Base-by-base conservation (phyloP, 2,888 invertebrate genomes). In the Sesia bembeciformis region DNA sequence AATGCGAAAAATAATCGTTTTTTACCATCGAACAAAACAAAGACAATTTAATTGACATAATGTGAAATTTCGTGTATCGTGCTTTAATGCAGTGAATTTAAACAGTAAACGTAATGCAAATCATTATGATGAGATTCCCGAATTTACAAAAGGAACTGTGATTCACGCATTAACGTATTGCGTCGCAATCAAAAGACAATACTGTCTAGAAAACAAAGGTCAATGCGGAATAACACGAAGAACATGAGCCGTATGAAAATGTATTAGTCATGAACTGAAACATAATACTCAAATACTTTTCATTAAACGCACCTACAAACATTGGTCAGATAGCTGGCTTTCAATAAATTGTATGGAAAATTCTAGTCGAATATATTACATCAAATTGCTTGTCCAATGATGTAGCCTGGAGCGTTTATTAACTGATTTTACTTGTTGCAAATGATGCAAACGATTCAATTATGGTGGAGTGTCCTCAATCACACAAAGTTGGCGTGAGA, bases 161-260 rank as follows among this genome's bases (percentile, higher is more conserved):
- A 82, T 63, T 84, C 81, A 84, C 59, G 61, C 59, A 62, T 62
- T 59, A 50, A 50, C 39, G 38, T 38, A 50, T 3, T 50, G 50
- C 50, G 39, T 39, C 63, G 63, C 66, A 66, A 64, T 69, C 66
- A 64, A 64, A 74, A 73, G 67, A 80, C 78, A 84, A 83, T 78
- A 60, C 66, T 60, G 66, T 52, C 62, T 72, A 71, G 69, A 63
- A 72, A 72, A 73, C 78, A 82, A 78, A 81, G 84, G 82, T 84
- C 78, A 81, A 67, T 66, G 74, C 70, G 76, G 74, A 78, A 79
- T 79, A 78, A 75, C 73, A 69, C 66, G 67, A 78, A 79, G 79
- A 78, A 75, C 73, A 69, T 65, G 67, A 67, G 67, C 57, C 60
- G 70, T 74, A 79, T 84, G 79, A 81, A 81, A 83, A 74, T 66